These are phyloP conservation scores for Caenorhabditis sp. DNA, from an alignment of 2,888 invertebrate genomes.

Conservation along the genomic window DNA sequence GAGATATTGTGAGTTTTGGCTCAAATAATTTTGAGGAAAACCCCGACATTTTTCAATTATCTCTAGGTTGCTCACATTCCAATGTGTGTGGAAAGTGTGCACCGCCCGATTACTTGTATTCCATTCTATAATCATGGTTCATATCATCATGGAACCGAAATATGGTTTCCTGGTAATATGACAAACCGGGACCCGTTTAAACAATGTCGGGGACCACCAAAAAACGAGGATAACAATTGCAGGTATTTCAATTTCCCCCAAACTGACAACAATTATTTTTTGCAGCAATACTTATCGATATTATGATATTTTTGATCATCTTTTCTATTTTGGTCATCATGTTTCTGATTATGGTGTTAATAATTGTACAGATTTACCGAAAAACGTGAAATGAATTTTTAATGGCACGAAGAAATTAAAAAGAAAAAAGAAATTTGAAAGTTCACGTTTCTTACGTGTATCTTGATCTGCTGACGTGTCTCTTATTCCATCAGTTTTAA, in stretches of 20 bases:
- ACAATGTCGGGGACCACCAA: conserved; percentile 59
- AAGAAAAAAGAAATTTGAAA: too few relatives aligned
- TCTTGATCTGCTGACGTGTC: too few relatives aligned
- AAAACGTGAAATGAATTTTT: too few relatives aligned
- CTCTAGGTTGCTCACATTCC: conserved; percentile 64
- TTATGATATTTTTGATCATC: conserved; percentile 17
- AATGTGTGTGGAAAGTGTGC: conserved; percentile 47
- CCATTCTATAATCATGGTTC: conserved; percentile 64
- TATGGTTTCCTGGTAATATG: conserved; percentile 66
- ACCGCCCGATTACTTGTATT: conserved; percentile 39
- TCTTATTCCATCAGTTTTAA: too few relatives aligned
- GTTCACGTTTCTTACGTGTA: too few relatives aligned
- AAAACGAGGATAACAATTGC: conserved; percentile 64
- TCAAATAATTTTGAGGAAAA: neutral
- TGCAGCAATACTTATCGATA: neutral
- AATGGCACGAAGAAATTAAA: too few relatives aligned
- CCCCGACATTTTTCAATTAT: neutral
- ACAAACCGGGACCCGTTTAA: conserved; percentile 40
- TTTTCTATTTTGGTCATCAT: conserved; percentile 63
- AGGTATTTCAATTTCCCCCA: conserved; percentile 34
- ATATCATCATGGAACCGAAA: conserved; percentile 67
- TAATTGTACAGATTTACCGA: conserved; percentile 1
- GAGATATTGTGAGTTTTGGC: conserved; percentile 48
- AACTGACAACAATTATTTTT: neutral
- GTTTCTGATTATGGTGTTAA: conserved; percentile 48